phyloP scores from a whole-genome alignment of 2,113 vertebrate genomes.

The Lathamus discolor region DNA sequence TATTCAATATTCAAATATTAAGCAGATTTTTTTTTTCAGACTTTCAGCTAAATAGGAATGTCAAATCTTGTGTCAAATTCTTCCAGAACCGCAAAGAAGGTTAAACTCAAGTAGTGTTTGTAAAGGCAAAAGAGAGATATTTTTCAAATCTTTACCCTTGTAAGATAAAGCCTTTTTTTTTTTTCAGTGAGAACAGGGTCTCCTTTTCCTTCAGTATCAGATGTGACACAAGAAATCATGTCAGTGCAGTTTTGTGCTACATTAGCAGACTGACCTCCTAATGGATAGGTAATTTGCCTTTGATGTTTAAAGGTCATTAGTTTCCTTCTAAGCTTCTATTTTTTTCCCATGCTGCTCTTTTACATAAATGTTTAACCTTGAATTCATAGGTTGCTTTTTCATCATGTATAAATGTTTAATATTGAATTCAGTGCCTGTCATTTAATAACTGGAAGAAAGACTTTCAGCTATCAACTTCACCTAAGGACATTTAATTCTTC shows the following conservation, averaged over 20 bases:
- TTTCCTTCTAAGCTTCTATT: neutral
- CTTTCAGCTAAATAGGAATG: neutral
- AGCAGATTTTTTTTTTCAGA: neutral
- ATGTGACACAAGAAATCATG: neutral
- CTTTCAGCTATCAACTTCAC: neutral
- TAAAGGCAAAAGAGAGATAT: neutral
- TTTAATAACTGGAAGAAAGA: neutral
- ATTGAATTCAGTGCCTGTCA: neutral
- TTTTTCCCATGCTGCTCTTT: neutral
- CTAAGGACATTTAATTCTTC: neutral
- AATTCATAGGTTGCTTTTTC: conserved; percentile 12
- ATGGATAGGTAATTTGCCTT: neutral
- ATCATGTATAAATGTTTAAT: neutral
- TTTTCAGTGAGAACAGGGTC: neutral
- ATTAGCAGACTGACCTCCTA: neutral
- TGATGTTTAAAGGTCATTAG: conserved; percentile 9
- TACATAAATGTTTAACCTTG: conserved; percentile 11
- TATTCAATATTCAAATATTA: neutral
- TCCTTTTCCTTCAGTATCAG: neutral
- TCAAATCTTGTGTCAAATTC: neutral
- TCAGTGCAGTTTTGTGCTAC: neutral
- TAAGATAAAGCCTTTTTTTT: neutral
- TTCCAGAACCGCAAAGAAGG: neutral
- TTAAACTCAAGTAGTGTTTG: neutral
- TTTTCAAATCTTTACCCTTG: neutral